Evolutionary conservation across 2,888 invertebrate species (phyloP), one percentile per base, ranked within the genome.

Genomic region (Dorcus parallelipipedus): DNA sequence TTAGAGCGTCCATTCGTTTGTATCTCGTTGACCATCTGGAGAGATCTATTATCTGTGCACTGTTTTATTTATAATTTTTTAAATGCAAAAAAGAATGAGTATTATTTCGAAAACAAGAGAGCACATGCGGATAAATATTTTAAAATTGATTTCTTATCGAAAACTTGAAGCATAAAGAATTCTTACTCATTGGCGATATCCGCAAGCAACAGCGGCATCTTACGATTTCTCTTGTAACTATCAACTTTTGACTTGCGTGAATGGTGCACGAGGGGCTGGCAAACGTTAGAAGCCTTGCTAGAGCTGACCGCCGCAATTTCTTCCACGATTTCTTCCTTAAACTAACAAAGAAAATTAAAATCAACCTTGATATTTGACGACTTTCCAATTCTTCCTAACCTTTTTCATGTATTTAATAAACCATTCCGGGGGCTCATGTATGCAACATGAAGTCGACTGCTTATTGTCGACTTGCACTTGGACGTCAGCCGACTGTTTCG

Each of bases 341-440:
- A 73, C 77, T 77, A 58, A 20, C 20, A 20, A 10, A 45, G 1
- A 38, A 71, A 68, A 52, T 26, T 23, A 51, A 42, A 59, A 17
- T 49, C 45, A 51, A 43, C 52, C 20, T 41, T 39, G 8, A 6
- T 3, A 39, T 51, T 59, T 20, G 20, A 33, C 3, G 5, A 33
- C 1, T 1, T 33, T 33, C 3, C 6, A 33, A 7, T 7, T 33
- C 7, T 7, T 33, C 7, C 26, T 33, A 7, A 70, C 78, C 71
- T 71, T 71, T 54, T 72, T 70, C 78, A 78, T 77, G 56, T 76
- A 76, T 50, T 69, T 71, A 20, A 65, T 65, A 56, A 78, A 78
- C 78, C 78, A 78, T 49, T 67, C 66, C 3, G 78, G 78, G 9
- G 76, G 72, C 1, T 59, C 51, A 40, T 64, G 67, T 48, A 66